Evolutionary conservation across 1,140 invertebrate species (phyloP), one percentile per base, ranked within the genome.

Genomic region (Macrocentrus cingulum): DNA sequence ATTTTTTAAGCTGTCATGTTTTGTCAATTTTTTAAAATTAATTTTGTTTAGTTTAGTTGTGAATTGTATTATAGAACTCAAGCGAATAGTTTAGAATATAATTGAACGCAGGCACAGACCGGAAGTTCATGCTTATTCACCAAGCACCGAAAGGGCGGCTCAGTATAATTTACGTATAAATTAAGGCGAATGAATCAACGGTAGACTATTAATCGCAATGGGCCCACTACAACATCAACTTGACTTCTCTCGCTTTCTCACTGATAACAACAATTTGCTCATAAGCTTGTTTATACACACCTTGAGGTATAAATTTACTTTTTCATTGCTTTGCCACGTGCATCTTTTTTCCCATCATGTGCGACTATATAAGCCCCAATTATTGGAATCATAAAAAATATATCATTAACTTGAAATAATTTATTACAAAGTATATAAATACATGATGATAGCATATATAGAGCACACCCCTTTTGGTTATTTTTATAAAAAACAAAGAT

Each of bases 61-160:
- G n/a, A n/a, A 29, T 4, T 29, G 9, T 9, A 9, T 4, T 46
- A 46, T 46, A 9, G n/a, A 20, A n/a, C n/a, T n/a, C 44, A 23
- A 46, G 18, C 49, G n/a, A n/a, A 25, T 25, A 7, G 16, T 36
- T 11, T 13, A 48, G 13, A 46, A 56, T 23, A 32, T 56, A 19
- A 66, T 64, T 64, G 63, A 65, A 63, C 68, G 65, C 64, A 67
- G 61, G 59, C 69, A n/a, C n/a, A 56, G 66, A 69, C 69, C 75
- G 76, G 75, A 79, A 77, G 71, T 77, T 71, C 63, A 74, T 77
- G 69, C 71, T 79, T 76, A 77, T 77, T 77, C 75, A 75, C 72
- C 68, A 37, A 71, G 67, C 66, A 76, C 68, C 66, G 64, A 78
- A 74, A 72, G 74, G 74, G 70, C 70, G 71, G 66, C 69, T 60